A percentile compares a stretch with the other conserved stretches of the same genome.
These are phyloP conservation scores for Nycteola revayana DNA, from an alignment of 2,888 invertebrate genomes.

Conservation along the genomic window DNA sequence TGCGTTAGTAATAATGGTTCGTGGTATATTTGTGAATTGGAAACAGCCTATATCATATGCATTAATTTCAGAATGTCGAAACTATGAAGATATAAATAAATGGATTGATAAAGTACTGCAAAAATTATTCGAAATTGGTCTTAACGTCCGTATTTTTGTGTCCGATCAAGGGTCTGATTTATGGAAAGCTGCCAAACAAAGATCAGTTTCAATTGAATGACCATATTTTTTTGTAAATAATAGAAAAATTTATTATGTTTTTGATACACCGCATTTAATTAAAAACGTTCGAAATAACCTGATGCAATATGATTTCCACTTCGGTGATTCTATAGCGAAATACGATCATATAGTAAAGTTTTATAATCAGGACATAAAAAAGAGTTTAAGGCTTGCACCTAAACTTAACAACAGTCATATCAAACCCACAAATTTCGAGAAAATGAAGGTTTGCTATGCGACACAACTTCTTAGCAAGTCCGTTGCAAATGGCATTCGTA, in stretches of 20 bases:
- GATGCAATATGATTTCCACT: constrained; percentile 31
- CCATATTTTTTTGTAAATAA: constrained; percentile 27
- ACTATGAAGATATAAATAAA: constrained; percentile 8
- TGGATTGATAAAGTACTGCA: constrained; percentile 30
- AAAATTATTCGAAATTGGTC: constrained; percentile 27
- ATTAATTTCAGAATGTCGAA: constrained; percentile 24
- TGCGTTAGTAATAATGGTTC: constrained; percentile 29
- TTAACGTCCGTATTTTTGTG: constrained; percentile 18
- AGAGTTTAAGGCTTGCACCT: constrained; percentile 19
- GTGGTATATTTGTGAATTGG: constrained; percentile 30
- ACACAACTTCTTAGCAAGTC: constrained; percentile 32
- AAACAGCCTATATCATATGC: constrained; percentile 29
- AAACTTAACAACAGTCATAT: constrained; percentile 35
- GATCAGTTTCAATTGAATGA: neutral
- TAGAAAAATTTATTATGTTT: constrained; percentile 34
- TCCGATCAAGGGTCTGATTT: constrained; percentile 22
- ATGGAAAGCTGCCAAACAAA: constrained; percentile 15
- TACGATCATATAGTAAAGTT: constrained; percentile 28
- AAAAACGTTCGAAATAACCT: constrained; percentile 31
- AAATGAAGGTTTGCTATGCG: constrained; percentile 28
- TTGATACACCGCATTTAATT: constrained; percentile 31
- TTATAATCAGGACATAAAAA: constrained; percentile 26
- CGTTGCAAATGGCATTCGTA: constrained; percentile 29
- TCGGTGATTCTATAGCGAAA: constrained; percentile 24
- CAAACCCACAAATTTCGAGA: constrained; percentile 29